These are phyloP conservation scores for Drymodes brunneopygia DNA, from an alignment of 2,113 vertebrate genomes.

Conservation along the genomic window DNA sequence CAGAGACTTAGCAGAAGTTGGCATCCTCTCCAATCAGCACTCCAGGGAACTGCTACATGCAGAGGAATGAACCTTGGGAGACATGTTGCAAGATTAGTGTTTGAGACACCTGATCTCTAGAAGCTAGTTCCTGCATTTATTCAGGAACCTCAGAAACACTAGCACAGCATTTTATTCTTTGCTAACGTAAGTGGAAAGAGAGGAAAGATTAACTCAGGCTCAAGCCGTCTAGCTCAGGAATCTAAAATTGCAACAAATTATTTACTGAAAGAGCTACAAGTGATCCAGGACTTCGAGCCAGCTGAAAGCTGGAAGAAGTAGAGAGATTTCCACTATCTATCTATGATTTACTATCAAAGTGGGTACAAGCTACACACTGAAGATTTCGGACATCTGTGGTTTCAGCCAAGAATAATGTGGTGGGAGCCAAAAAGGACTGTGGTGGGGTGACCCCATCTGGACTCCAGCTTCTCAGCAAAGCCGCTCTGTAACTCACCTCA, in stretches of 20 bases:
- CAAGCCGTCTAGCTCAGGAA: not conserved
- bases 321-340: too few species aligned
- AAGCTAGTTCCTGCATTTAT: not conserved
- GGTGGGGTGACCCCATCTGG: not conserved
- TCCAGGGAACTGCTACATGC: not conserved
- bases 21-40: not conserved
- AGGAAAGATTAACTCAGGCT: not conserved
- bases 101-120: not conserved
- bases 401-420: not conserved
- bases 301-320: not conserved
- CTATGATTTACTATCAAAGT: not conserved
- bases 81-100: not conserved
- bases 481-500: not conserved
- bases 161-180: not conserved
- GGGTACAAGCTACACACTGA: not conserved
- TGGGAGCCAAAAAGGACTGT: not conserved
- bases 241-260: not conserved
- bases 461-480: not conserved
- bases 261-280: not conserved
- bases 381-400: not conserved
- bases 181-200: not conserved
- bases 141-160: not conserved
- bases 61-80: not conserved
- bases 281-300: accelerated
- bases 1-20: not conserved